Conservation (phyloP, 2,888 invertebrate genomes). For the Mycogona germanica region DNA sequence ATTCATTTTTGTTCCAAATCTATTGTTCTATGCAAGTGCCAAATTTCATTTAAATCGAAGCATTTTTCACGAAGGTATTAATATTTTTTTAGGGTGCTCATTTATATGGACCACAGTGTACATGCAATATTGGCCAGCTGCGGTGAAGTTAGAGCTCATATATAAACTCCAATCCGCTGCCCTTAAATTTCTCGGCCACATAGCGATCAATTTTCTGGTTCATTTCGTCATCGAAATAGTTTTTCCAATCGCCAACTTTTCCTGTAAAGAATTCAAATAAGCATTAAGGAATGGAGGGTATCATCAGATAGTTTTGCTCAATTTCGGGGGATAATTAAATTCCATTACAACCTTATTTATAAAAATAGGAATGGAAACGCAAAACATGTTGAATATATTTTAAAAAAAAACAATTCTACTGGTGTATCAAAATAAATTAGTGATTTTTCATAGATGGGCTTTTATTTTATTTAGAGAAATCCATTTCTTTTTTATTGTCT, state of each 20-base stretch:
- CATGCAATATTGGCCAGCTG: no score
- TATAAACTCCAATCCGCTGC: slow-evolving; percentile 5
- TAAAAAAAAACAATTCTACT: background rate
- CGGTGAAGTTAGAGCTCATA: slow-evolving; percentile 16
- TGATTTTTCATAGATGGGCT: no score
- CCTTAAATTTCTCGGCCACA: slow-evolving; percentile 4
- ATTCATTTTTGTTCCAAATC: no score
- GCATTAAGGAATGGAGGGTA: background rate
- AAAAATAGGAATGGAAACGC: background rate
- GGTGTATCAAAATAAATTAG: background rate
- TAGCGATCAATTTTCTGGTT: slow-evolving; percentile 12
- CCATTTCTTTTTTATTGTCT: no score
- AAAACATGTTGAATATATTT: background rate
- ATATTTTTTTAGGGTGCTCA: no score
- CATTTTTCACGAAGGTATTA: no score
- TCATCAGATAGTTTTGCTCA: no score
- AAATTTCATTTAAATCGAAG: no score
- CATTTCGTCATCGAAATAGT: slow-evolving; percentile 9
- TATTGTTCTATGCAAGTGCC: no score
- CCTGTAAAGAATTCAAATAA: background rate
- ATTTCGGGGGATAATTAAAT: background rate
- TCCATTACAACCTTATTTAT: background rate
- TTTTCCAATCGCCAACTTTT: slow-evolving; percentile 19
- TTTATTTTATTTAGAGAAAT: no score
- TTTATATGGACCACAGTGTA: no score